phyloP scores from a whole-genome alignment of 2,888 invertebrate species.

The Zaprionus bogoriensis region DNA sequence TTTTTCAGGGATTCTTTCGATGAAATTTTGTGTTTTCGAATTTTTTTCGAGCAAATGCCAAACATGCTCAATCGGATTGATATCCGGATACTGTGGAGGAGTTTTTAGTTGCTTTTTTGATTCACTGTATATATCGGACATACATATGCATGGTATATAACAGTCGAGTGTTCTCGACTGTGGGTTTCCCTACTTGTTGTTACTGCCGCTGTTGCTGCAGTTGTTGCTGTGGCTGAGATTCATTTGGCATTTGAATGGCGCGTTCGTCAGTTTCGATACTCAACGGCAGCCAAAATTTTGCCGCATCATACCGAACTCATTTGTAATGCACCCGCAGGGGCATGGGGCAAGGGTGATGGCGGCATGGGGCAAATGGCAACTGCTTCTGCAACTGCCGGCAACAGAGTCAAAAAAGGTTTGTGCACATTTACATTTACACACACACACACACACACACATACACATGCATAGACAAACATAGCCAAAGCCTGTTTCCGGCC shows the following conservation, averaged over 20 bases:
- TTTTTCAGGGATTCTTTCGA: no score
- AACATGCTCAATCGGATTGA: no score
- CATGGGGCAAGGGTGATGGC: not conserved
- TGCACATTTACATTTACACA: slow-evolving; percentile 1
- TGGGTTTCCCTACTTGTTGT: not conserved
- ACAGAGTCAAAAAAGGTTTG: slow-evolving; percentile 17
- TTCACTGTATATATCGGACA: no score
- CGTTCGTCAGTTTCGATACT: slow-evolving; percentile 39
- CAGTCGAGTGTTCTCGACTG: no score
- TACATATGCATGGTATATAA: no score
- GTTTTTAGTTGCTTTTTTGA: no score
- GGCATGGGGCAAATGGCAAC: slow-evolving; percentile 5
- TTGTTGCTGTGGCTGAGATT: slow-evolving; percentile 48
- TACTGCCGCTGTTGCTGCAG: not conserved
- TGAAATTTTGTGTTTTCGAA: no score
- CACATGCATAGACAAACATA: not conserved
- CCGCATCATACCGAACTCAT: slow-evolving; percentile 47
- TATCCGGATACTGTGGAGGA: no score
- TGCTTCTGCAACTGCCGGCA: slow-evolving; percentile 7
- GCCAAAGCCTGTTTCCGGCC: slow-evolving; percentile 32
- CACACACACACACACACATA: not conserved
- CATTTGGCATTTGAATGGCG: slow-evolving; percentile 61
- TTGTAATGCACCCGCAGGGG: slow-evolving; percentile 35
- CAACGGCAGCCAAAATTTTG: slow-evolving; percentile 26
- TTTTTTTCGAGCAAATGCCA: no score